These are phyloP conservation scores for Agonopterix subpropinquella DNA, from an alignment of 2,888 invertebrate species.

Conservation along the genomic window DNA sequence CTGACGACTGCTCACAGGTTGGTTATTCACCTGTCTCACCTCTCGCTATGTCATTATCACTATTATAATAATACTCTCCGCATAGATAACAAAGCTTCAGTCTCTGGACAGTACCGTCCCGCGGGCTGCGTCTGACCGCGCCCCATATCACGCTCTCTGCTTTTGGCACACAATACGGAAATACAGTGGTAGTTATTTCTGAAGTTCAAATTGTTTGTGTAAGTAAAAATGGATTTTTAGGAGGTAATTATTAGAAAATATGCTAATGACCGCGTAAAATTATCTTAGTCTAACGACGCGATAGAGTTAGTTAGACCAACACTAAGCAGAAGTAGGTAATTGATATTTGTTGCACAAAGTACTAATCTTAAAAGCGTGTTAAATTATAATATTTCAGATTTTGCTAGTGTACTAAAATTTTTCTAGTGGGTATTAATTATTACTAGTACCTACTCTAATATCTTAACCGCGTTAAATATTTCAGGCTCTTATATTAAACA, in stretches of 20 bases:
- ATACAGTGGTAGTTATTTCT: constrained; percentile 21
- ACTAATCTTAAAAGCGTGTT: too few relatives aligned
- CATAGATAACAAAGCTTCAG: constrained; percentile 50
- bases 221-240: constrained; percentile 20
- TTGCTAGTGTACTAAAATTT: too few relatives aligned
- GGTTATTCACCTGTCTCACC: constrained; percentile 60
- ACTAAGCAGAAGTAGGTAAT: too few relatives aligned
- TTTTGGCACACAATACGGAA: constrained; percentile 6
- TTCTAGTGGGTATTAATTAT: too few relatives aligned
- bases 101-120: constrained; percentile 32
- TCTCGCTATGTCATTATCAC: constrained; percentile 69
- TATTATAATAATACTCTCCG: constrained; percentile 47
- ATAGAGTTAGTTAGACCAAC: too few relatives aligned
- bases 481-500: too few relatives aligned
- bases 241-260: constrained; percentile 31
- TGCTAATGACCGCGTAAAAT: constrained; percentile 22
- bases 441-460: too few relatives aligned
- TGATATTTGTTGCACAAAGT: too few relatives aligned
- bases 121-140: constrained; percentile 6
- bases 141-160: not conserved
- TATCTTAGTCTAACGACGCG: too few relatives aligned
- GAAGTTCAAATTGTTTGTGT: constrained; percentile 9
- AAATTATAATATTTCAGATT: too few relatives aligned
- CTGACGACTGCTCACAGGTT: constrained; percentile 58
- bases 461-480: too few relatives aligned